A percentile compares a stretch with the other conserved stretches of the same genome.
phyloP scores from a whole-genome alignment of 1,140 invertebrate species.

The Tetraneura akinire region DNA sequence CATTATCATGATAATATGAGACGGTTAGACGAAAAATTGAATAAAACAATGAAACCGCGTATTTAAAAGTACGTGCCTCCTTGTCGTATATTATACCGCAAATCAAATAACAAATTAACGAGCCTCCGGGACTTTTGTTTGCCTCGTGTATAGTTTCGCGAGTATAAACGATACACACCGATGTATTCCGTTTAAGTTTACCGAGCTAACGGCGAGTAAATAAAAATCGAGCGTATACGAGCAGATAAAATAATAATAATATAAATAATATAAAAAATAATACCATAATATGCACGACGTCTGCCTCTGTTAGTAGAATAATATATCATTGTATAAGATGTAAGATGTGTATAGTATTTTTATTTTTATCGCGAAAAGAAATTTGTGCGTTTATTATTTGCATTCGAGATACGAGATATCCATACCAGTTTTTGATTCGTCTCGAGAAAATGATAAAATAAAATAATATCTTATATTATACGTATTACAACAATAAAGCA shows the following conservation, averaged over 20 bases:
- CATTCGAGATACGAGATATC: neutral
- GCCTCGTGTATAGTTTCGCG: neutral
- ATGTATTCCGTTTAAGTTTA: neutral
- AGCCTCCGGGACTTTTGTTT: neutral
- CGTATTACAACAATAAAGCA: neutral
- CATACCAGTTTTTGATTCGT: neutral
- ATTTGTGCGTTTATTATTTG: too few species aligned
- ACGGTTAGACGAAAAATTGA: neutral
- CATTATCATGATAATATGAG: neutral
- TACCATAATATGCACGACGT: too few species aligned
- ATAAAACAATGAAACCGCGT: neutral
- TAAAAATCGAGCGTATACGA: too few species aligned
- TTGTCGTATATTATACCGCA: neutral
- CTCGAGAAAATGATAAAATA: neutral
- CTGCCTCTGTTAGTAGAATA: too few species aligned
- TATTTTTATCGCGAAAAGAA: too few species aligned
- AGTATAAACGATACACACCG: too few species aligned
- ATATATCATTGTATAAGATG: too few species aligned
- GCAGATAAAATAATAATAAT: too few species aligned
- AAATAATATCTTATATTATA: too few species aligned
- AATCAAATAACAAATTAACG: conserved; percentile 1
- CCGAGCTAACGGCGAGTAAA: neutral
- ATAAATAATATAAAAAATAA: too few species aligned
- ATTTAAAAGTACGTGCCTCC: neutral
- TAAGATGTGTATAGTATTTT: too few species aligned